Evolutionary conservation across 2,888 invertebrate species (phyloP).

Genomic region (Gortyna flavago): DNA sequence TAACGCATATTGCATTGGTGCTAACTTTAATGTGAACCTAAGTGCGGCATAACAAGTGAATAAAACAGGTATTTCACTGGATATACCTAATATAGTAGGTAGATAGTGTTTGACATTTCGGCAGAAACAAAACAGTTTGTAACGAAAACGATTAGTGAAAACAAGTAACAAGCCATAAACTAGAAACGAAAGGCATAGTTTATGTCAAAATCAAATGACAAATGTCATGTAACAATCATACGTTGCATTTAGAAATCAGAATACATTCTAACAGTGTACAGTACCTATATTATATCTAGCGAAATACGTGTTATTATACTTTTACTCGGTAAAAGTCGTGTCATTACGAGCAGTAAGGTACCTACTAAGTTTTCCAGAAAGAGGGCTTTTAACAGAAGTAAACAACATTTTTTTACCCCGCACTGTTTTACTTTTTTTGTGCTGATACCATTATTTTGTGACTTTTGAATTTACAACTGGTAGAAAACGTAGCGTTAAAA

Average conservation of each 20-base stretch:
- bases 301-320: not conserved
- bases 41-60: not conserved
- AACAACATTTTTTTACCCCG: conserved; percentile 59
- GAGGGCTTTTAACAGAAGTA: conserved; percentile 49
- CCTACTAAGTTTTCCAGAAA: conserved; percentile 41
- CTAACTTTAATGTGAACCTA: not conserved
- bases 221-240: not conserved
- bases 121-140: not conserved
- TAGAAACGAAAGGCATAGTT: too few species aligned
- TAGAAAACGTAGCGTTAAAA: conserved; percentile 83
- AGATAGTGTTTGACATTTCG: not conserved
- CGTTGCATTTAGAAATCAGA: not conserved
- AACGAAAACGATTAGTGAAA: not conserved
- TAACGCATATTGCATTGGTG: not conserved
- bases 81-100: not conserved
- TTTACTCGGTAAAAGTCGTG: conserved; percentile 32
- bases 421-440: conserved; percentile 63
- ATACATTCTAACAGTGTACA: not conserved
- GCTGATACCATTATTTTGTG: conserved; percentile 69
- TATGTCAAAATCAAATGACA: not conserved
- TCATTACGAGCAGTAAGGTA: conserved; percentile 35
- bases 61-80: not conserved
- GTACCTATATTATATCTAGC: conserved; percentile 4
- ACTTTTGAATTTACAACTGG: conserved; percentile 76
- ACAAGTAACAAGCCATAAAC: not conserved